These are phyloP conservation scores for Zaprionus lineosus DNA, from an alignment of 2,888 invertebrate genomes.

Conservation along the genomic window DNA sequence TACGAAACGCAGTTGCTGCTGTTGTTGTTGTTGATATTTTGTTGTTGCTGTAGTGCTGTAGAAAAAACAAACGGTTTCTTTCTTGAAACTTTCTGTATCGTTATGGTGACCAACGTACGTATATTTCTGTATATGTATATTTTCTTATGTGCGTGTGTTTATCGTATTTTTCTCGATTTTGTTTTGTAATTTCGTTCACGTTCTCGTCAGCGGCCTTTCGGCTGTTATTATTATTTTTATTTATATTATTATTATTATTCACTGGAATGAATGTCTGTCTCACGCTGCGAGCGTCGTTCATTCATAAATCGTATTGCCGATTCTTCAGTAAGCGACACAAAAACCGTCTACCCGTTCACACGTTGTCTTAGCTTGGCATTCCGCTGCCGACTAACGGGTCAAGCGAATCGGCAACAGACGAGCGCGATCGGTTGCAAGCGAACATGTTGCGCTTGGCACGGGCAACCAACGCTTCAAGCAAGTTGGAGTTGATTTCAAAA, in stretches of 20 bases:
- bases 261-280: constrained; percentile 43
- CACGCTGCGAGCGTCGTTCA: constrained; percentile 65
- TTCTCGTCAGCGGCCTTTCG: constrained; percentile 47
- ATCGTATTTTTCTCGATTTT: constrained; percentile 54
- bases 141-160: constrained; percentile 49
- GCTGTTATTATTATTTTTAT: too few species aligned
- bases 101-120: constrained; percentile 42
- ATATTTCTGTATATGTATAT: constrained; percentile 3
- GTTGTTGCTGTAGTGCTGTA: constrained; percentile 37
- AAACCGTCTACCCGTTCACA: constrained; percentile 31
- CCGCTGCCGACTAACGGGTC: constrained; percentile 69
- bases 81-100: constrained; percentile 56
- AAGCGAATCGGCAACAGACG: constrained; percentile 26
- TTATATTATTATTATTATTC: too few species aligned
- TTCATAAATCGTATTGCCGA: constrained; percentile 62
- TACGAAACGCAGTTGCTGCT: constrained; percentile 12
- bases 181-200: constrained; percentile 68
- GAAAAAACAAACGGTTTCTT: constrained; percentile 78
- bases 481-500: too few species aligned
- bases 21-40: constrained; percentile 28
- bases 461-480: too few species aligned
- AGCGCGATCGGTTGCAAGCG: constrained; percentile 42
- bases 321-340: constrained; percentile 33
- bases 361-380: constrained; percentile 66
- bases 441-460: constrained; percentile 35